phyloP scores from a whole-genome alignment of 2,113 vertebrate species.

The Clarias magur region DNA sequence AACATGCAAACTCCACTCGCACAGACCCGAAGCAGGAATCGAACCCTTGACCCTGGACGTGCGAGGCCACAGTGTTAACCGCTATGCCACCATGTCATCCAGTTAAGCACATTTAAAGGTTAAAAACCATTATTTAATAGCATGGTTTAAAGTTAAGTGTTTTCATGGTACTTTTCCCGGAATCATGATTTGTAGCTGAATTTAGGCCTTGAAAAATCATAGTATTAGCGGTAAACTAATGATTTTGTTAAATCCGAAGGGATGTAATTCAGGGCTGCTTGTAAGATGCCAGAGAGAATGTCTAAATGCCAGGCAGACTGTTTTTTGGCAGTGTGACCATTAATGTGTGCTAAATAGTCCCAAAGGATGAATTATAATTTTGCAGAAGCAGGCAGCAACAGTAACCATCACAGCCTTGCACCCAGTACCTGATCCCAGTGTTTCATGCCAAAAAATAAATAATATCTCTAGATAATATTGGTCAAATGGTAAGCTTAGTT shows the following conservation, averaged over 20 bases:
- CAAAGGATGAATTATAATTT: neutral
- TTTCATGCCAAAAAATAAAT: conserved; percentile 3
- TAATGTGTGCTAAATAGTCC: conserved; percentile 1
- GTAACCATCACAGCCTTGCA: neutral
- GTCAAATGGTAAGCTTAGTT: neutral
- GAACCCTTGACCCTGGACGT: too few relatives aligned
- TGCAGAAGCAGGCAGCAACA: neutral
- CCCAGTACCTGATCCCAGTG: neutral
- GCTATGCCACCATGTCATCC: neutral
- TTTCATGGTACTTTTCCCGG: neutral
- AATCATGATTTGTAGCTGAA: neutral
- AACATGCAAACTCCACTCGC: too few relatives aligned
- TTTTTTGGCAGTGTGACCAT: conserved; percentile 8
- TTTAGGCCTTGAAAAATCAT: neutral
- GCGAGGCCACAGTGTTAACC: too few relatives aligned
- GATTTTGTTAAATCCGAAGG: neutral
- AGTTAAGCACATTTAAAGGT: neutral
- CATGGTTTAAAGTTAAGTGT: neutral
- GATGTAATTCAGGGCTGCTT: conserved; percentile 1
- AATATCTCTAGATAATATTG: neutral
- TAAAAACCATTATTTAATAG: neutral
- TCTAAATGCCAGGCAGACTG: neutral
- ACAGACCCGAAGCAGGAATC: too few relatives aligned
- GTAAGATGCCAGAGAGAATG: neutral
- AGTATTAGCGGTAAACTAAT: neutral